Percentiles rank a stretch among this genome's conserved stretches.
phyloP scores from a whole-genome alignment of 2,888 invertebrate genomes.

The Apodemia mormo region DNA sequence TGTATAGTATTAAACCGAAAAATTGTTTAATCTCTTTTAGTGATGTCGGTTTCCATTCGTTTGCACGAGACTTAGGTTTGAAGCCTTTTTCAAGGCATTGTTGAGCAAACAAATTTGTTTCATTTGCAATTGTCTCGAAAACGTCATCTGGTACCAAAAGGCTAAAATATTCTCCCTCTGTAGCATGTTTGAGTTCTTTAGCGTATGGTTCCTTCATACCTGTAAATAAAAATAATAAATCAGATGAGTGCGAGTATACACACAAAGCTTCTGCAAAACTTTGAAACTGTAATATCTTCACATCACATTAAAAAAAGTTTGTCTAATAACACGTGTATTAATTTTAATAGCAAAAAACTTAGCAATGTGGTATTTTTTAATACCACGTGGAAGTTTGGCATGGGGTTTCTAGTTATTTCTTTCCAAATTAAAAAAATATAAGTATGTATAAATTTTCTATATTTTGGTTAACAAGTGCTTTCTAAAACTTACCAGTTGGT shows the following conservation, averaged over 20 bases:
- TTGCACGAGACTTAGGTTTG: constrained; percentile 38
- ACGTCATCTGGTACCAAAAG: constrained; percentile 8
- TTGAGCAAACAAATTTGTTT: constrained; percentile 34
- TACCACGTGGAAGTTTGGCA: too few species aligned
- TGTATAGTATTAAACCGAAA: constrained; percentile 42
- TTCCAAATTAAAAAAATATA: neutral
- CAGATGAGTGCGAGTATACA: too few species aligned
- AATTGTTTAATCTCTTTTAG: constrained; percentile 42
- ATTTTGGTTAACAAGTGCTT: too few species aligned
- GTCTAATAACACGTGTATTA: too few species aligned
- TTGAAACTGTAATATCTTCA: too few species aligned
- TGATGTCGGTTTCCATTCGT: constrained; percentile 43
- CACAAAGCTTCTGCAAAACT: too few species aligned
- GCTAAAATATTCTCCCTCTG: constrained; percentile 1
- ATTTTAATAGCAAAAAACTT: too few species aligned
- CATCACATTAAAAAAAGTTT: too few species aligned
- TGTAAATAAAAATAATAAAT: neutral
- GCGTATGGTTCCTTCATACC: constrained; percentile 1
- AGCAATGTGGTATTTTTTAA: too few species aligned
- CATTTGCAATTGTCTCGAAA: constrained; percentile 24
- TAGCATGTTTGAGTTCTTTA: neutral
- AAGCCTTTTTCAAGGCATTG: constrained; percentile 35
- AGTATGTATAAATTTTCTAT: too few species aligned
- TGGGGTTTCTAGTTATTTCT: too few species aligned
- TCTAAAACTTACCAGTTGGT: neutral